Evolutionary conservation across 2,113 vertebrate genomes (phyloP).

Genomic region (Pelecanoides urinatrix): DNA sequence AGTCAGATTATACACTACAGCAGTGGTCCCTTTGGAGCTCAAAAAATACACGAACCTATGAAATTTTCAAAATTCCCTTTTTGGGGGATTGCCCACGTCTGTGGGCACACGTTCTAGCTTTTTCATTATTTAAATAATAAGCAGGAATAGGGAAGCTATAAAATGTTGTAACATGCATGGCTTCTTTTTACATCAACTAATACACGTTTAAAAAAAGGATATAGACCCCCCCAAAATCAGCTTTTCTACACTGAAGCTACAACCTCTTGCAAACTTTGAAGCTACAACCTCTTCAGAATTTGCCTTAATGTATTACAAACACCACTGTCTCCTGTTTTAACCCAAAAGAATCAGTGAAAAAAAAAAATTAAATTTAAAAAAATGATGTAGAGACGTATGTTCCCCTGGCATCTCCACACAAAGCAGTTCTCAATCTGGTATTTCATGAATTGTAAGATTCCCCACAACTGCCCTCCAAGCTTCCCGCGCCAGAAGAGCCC

Average conservation of each 20-base stretch:
- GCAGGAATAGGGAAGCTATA: background rate
- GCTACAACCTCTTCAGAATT: background rate
- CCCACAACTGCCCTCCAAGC: background rate
- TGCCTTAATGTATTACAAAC: background rate
- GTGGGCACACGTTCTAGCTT: background rate
- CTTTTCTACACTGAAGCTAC: background rate
- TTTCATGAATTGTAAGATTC: background rate
- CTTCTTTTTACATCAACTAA: background rate
- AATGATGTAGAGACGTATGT: background rate
- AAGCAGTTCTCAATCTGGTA: background rate
- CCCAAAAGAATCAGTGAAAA: rapidly evolving
- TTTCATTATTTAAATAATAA: background rate
- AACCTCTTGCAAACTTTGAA: background rate
- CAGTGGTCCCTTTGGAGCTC: background rate
- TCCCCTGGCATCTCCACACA: background rate
- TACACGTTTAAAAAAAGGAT: background rate
- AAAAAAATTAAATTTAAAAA: background rate
- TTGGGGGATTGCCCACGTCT: background rate
- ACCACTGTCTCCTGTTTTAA: background rate
- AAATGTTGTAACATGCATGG: rapidly evolving
- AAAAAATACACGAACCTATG: rapidly evolving
- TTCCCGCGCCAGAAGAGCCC: background rate
- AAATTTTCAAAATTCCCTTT: background rate
- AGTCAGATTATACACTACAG: background rate
- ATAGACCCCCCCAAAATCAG: background rate